Base-by-base conservation (phyloP, 2,113 vertebrate species). In the Alethe castanea region DNA sequence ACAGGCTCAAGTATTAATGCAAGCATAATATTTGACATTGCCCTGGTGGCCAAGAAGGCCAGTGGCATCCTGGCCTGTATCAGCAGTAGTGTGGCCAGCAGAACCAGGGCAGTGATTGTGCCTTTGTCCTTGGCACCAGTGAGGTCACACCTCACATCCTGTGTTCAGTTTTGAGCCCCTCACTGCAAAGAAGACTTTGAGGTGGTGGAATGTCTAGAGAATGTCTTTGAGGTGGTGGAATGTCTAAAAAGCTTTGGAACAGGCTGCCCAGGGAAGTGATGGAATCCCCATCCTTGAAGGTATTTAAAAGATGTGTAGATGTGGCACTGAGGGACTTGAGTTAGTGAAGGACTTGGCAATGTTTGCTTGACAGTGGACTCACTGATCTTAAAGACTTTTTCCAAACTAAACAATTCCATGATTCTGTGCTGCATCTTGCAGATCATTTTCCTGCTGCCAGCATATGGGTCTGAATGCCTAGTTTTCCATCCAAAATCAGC, bases 101-200 rank as follows among this genome's bases (percentile, higher is more conserved):
- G 62, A 6, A 50, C 1, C 5, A 80, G 88, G 31, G 23, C 40
- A 57, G 11, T 4, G 42, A 54, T 31, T 22, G 12, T 44, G 1
- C 3, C 48, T 8, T 19, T 36, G 19, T 17, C 8, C 17, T 52
- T 0, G 0, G 19, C 54, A 42, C 14, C 59, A 17, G 1, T 59
- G 79, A 64, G 25, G 56, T 6, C 0, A 0, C 29, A 33, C n/a
- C n/a, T 93, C 5, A 5, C 2, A 1, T 38, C 2, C 26, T 53
- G 14, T 14, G 19, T 17, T 67, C 22, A 53, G 42, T 79, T 62
- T 52, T 59, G 78, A 12, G 42, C 33, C 42, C 13, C 22, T 66
- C 71, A 35, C 13, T 50, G 4, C 42, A 47, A 52, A 29, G 22
- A 33, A 24, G 65, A 45, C 33, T 56, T 40, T 33, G 53, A 73